A percentile compares a stretch with the other conserved stretches of the same genome.
These are phyloP conservation scores for Leptatherina wallacei DNA, from an alignment of 2,797 vertebrate genomes.

Conservation along the genomic window DNA sequence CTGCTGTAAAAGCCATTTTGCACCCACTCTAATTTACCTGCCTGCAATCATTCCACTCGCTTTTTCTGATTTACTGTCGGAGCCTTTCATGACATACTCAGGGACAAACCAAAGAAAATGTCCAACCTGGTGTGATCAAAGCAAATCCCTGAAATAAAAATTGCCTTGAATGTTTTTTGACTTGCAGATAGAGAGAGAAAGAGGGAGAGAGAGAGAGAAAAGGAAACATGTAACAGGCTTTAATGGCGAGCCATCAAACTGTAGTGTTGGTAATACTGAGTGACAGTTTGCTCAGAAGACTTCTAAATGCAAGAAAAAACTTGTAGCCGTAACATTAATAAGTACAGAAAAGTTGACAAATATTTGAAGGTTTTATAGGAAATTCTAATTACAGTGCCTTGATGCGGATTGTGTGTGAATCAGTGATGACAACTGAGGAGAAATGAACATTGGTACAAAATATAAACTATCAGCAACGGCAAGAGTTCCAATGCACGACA, in stretches of 20 bases:
- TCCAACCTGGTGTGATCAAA: conserved; percentile 63
- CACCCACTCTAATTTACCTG: conserved; percentile 45
- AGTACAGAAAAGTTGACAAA: conserved; percentile 18
- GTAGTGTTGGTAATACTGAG: conserved; percentile 61
- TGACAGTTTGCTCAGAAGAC: conserved; percentile 51
- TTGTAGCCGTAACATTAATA: conserved; percentile 21
- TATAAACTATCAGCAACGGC: conserved; percentile 7
- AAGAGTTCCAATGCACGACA: neutral
- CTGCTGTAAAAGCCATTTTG: conserved; percentile 43
- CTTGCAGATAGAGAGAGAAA: conserved; percentile 24
- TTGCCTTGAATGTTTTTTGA: conserved; percentile 61
- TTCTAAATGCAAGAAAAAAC: conserved; percentile 47
- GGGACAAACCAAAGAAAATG: conserved; percentile 50
- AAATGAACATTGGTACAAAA: conserved; percentile 4
- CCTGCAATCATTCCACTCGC: conserved; percentile 40
- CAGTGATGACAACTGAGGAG: conserved; percentile 26
- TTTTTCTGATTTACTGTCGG: conserved; percentile 35
- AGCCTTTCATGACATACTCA: conserved; percentile 49
- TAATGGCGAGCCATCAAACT: conserved; percentile 47
- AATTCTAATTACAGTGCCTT: conserved; percentile 34
- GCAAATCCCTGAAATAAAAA: conserved; percentile 63
- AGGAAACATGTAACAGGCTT: conserved; percentile 47
- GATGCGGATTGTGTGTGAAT: conserved; percentile 35
- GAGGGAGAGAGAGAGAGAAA: conserved; percentile 7
- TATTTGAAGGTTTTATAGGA: conserved; percentile 11